phyloP scores from a whole-genome alignment of 2,797 vertebrate species.

The Cyprinodon diabolis region DNA sequence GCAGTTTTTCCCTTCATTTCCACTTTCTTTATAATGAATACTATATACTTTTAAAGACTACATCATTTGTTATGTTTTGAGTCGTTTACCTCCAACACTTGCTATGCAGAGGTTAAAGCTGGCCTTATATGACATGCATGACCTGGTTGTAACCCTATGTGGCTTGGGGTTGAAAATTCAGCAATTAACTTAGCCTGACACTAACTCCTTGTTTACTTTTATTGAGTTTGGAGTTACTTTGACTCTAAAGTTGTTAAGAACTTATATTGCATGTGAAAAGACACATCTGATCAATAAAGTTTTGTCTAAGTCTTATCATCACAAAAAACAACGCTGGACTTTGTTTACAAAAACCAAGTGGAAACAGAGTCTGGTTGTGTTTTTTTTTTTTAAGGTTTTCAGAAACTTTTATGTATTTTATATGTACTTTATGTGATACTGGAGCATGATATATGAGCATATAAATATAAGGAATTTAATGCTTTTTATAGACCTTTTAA shows the following conservation, averaged over 20 bases:
- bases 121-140: not conserved
- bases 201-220: not conserved
- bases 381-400: too few relatives aligned
- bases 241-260: not conserved
- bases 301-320: too few relatives aligned
- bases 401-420: not conserved
- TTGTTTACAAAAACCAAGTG: too few relatives aligned
- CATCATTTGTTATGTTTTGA: not conserved
- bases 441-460: not conserved
- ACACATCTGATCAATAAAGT: not conserved
- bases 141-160: constrained; percentile 1
- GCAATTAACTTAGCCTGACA: not conserved
- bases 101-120: not conserved
- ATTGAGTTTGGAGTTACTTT: constrained; percentile 2
- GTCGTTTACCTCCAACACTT: not conserved
- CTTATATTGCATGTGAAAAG: not conserved
- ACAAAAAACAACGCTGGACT: too few relatives aligned
- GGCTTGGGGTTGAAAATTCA: not conserved
- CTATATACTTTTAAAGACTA: too few relatives aligned
- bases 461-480: not conserved
- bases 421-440: not conserved
- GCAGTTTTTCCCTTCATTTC: not conserved
- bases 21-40: not conserved
- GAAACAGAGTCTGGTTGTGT: too few relatives aligned
- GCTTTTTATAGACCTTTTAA: not conserved